A percentile compares a stretch with the other conserved stretches of the same genome.
phyloP scores from a whole-genome alignment of 2,888 invertebrate genomes.

The Sinhomidia bicolor region DNA sequence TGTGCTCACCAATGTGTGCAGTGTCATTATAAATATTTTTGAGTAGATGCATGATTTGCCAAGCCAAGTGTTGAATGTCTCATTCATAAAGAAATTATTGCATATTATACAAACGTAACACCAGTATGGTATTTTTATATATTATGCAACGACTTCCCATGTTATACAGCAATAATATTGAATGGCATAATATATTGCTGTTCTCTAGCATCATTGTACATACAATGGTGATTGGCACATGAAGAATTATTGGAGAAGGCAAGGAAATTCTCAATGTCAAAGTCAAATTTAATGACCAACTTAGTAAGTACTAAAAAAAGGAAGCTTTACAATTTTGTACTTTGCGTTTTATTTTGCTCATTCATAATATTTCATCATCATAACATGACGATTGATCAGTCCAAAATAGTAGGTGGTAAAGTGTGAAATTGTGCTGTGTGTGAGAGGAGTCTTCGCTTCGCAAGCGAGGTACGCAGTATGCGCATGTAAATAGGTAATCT shows the following conservation, averaged over 20 bases:
- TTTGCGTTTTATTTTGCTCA: neutral
- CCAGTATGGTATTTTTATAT: neutral
- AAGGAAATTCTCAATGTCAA: conserved; percentile 67
- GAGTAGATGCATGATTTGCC: neutral
- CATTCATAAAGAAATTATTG: neutral
- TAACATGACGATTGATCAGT: too few relatives aligned
- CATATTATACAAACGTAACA: too few relatives aligned
- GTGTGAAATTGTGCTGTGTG: too few relatives aligned
- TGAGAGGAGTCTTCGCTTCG: too few relatives aligned
- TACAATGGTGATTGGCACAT: neutral
- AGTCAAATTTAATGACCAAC: conserved; percentile 39
- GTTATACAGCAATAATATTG: neutral
- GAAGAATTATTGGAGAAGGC: conserved; percentile 14
- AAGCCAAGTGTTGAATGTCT: neutral
- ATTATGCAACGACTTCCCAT: conserved; percentile 35
- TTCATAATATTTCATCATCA: neutral
- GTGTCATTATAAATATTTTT: neutral
- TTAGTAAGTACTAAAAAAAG: neutral
- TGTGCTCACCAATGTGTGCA: neutral
- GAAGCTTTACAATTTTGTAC: neutral
- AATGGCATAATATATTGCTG: too few relatives aligned
- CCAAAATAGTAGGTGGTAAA: too few relatives aligned
- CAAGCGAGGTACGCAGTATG: too few relatives aligned
- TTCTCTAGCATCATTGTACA: too few relatives aligned
- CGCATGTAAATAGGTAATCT: too few relatives aligned